Evolutionary conservation across 2,888 invertebrate genomes (phyloP).

Genomic region (Trichopria drosophilae): DNA sequence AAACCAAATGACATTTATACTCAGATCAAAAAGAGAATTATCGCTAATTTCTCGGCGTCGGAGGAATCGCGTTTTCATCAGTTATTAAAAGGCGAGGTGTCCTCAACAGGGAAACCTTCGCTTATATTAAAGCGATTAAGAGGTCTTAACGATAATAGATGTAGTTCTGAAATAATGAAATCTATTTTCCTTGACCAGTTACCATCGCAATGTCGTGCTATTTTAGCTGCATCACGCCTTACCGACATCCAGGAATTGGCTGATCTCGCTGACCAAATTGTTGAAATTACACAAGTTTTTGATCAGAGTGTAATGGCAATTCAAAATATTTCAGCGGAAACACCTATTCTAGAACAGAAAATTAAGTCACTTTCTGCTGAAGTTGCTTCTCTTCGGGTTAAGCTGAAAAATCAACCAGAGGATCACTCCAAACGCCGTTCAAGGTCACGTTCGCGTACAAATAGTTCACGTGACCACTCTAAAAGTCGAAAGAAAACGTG

Average conservation of each 20-base stretch:
- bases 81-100: conserved; percentile 2
- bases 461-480: background rate
- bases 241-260: conserved; percentile 15
- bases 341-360: too few relatives aligned
- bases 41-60: conserved; percentile 1
- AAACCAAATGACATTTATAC: background rate
- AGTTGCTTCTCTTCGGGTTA: too few relatives aligned
- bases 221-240: conserved; percentile 8
- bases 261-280: conserved; percentile 9
- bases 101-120: conserved; percentile 5
- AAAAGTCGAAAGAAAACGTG: background rate
- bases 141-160: background rate
- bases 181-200: too few relatives aligned
- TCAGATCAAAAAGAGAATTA: too few relatives aligned
- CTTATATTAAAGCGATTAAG: conserved; percentile 3
- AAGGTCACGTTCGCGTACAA: too few relatives aligned
- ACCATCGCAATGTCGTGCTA: conserved; percentile 9
- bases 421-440: too few relatives aligned
- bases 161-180: background rate
- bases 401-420: too few relatives aligned
- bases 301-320: too few relatives aligned
- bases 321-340: too few relatives aligned
- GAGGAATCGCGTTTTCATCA: background rate
- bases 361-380: too few relatives aligned
- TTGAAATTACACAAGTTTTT: too few relatives aligned